Percentiles rank a stretch among this genome's conserved stretches.
phyloP scores from a whole-genome alignment of 2,113 vertebrate species.

The Collichthys lucidus region DNA sequence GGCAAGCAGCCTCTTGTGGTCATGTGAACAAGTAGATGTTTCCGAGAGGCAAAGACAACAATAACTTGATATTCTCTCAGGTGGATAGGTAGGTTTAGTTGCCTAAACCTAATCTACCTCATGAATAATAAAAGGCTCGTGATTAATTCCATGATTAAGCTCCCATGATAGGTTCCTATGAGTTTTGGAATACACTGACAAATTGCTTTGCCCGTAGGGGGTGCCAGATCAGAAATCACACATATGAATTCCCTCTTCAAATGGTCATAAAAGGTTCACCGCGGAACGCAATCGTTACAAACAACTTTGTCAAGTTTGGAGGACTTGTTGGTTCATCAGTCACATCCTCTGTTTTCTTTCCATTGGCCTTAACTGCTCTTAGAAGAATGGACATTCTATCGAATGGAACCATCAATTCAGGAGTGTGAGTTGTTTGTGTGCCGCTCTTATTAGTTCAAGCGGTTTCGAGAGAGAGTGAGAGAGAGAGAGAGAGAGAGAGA shows the following conservation, averaged over 20 bases:
- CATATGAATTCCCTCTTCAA: background rate
- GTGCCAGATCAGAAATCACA: background rate
- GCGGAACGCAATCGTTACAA: background rate
- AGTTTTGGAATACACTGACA: background rate
- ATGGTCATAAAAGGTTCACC: background rate
- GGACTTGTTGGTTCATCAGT: constrained; percentile 2
- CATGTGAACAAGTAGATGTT: background rate
- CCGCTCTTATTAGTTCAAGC: constrained; percentile 40
- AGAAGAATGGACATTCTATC: constrained; percentile 14
- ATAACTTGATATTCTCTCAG: background rate
- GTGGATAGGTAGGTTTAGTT: background rate
- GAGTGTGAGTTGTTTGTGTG: constrained; percentile 33
- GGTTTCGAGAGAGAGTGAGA: background rate
- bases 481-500: background rate
- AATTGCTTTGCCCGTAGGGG: too few relatives aligned
- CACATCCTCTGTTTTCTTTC: constrained; percentile 12
- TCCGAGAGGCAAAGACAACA: background rate
- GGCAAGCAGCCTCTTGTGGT: background rate
- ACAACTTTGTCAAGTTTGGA: background rate
- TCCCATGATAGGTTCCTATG: background rate
- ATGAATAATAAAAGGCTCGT: background rate
- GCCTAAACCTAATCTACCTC: background rate
- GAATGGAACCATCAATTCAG: constrained; percentile 13
- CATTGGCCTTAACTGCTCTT: background rate
- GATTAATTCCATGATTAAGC: background rate